Base-by-base conservation (phyloP, 2,888 invertebrate species). In the Halictus quadricinctus region DNA sequence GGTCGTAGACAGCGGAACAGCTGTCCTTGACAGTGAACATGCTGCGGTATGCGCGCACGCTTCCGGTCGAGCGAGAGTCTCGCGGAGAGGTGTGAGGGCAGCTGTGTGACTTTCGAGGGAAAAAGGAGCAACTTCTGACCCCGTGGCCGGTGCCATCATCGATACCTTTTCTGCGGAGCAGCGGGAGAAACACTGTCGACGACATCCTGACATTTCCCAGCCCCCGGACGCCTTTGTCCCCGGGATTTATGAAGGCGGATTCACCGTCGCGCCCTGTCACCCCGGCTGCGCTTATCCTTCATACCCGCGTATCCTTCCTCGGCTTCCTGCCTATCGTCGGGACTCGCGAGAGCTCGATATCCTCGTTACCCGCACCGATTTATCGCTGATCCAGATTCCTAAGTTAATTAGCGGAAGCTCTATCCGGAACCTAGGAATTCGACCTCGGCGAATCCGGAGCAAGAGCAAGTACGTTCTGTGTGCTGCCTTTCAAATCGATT, bases 1-100 rank as follows among this genome's bases (percentile, higher is more conserved):
- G 54, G 70, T 64, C 74, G 82, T 76, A 79, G 85, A 83, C 85
- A 74, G 79, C 58, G 60, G 87, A 78, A 83, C 89, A 90, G 91
- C 91, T 90, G 90, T 83, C 91, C 90, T 90, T 89, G 88, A 90
- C 88, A 87, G 69, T 87, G 89, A 90, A 89, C 90, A 90, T 80
- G 85, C 90, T 84, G 89, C 83, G 87, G 80, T 87, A 84, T 58
- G 85, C 81, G 60, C 70, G 77, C 48, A 76, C 72, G 79, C 82
- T 89, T 90, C 90, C 90, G 90, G 89, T 88, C 89, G 70, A 77
- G 81, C 81, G 83, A 76, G 82, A 69, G 50, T 4, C 18, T 21
- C 12, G 70, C 80, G 78, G 66, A 88, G 90, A 88, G 90, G 88
- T 86, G 88, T 72, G 80, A 84, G 79, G 70, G 79, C 90, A 90